Base-by-base conservation (phyloP, 1,140 invertebrate genomes). In the Apocrypta bakeri region DNA sequence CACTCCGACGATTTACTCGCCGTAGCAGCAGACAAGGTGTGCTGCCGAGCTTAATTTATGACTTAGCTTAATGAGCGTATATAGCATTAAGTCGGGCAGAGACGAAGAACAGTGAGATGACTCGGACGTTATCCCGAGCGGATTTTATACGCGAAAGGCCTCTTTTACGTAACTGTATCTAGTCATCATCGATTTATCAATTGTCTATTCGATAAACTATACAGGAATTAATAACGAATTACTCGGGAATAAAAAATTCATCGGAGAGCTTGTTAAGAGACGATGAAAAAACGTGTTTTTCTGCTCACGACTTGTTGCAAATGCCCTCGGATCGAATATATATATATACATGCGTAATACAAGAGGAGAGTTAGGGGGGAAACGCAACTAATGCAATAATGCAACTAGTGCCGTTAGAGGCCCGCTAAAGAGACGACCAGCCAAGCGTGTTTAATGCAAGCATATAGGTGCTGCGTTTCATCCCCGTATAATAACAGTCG, bases 401-500 rank as follows among this genome's bases (percentile, higher is more conserved):
- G 21, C 12, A 66, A 24, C n/a, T 12, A 27, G 63, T 9, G 63
- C 63, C n/a, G 27, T 29, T 66, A 29, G 64, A 7, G 64, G 24
- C 27, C 9, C 33, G 33, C 3, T 37, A 37, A 9, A 37, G 63
- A 2, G 12, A n/a, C 29, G 31, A 6, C 11, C 12, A 71, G 21
- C 77, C 3, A 27, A 69, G 76, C 37, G 64, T 79, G 31, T 25
- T 69, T 48, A 33, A 29, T n/a, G 21, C 24, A n/a, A n/a, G 63
- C 48, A 37, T 37, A 37, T 9, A 37, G 21, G 48, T 6, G 48
- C 48, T 56, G 27, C 24, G 68, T 9, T 79, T 79, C 78, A 79
- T 72, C 78, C 78, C 78, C 48, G 27, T 56, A 56, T 61, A 61
- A 79, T 61, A 61, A 72, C 27, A 6, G 42, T 14, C n/a, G 31